Evolutionary conservation across 2,888 invertebrate species (phyloP).

Genomic region (Notodonta dromedarius): DNA sequence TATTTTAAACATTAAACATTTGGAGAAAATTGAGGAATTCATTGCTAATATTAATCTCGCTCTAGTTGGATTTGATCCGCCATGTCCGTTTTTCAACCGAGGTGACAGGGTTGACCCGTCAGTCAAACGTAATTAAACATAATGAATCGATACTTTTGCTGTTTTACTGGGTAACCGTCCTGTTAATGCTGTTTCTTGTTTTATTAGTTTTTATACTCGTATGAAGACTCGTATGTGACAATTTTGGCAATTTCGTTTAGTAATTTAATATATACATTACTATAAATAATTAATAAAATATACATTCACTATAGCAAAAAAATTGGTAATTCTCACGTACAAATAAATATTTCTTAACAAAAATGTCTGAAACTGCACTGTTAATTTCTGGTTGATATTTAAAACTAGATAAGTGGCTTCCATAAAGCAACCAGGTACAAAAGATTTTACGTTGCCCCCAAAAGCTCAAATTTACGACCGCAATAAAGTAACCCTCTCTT

Average conservation of each 20-base stretch:
- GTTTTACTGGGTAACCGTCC: neutral
- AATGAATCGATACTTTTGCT: neutral
- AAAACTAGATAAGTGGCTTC: neutral
- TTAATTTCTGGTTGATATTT: neutral
- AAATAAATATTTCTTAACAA: no score
- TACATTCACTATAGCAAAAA: no score
- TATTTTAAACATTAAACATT: neutral
- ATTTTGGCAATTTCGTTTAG: no score
- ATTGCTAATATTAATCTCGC: slow-evolving; percentile 15
- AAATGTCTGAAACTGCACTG: no score
- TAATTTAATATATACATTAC: no score
- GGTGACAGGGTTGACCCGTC: slow-evolving; percentile 13
- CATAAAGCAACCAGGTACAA: neutral
- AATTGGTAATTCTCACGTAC: no score
- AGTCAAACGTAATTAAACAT: neutral
- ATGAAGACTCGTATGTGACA: no score
- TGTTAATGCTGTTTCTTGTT: no score
- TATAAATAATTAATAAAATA: no score
- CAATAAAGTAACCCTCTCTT: slow-evolving; percentile 8
- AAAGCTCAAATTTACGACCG: slow-evolving; percentile 3
- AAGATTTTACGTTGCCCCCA: slow-evolving; percentile 2
- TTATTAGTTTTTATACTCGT: no score
- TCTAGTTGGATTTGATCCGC: slow-evolving; percentile 13
- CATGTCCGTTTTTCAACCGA: slow-evolving; percentile 13
- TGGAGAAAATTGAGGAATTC: neutral